Percentiles rank a stretch among this genome's conserved stretches.
phyloP scores from a whole-genome alignment of 2,888 invertebrate genomes.

The Andrena hattorfiana region DNA sequence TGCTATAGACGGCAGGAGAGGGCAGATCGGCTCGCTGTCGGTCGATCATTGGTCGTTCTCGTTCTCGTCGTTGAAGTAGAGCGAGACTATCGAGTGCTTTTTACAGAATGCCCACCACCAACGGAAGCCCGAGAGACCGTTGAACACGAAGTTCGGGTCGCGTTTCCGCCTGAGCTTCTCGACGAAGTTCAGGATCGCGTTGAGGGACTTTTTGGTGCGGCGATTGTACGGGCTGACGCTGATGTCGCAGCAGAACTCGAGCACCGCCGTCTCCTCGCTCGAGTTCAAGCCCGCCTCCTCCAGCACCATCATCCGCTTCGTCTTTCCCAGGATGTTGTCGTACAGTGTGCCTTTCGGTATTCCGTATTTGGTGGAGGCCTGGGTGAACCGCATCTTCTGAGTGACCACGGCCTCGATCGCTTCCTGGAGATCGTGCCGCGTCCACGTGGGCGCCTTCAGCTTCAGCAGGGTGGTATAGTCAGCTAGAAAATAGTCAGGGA shows the following conservation, averaged over 20 bases:
- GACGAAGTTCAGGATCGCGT: slow-evolving; percentile 88
- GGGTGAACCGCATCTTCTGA: slow-evolving; percentile 92
- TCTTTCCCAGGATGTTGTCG: slow-evolving; percentile 92
- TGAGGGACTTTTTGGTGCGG: slow-evolving; percentile 89
- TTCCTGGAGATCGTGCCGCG: slow-evolving; percentile 90
- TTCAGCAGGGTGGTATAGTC: slow-evolving; percentile 89
- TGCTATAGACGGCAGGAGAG: background rate
- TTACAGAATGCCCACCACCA: slow-evolving; percentile 95
- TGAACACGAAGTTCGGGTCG: slow-evolving; percentile 89
- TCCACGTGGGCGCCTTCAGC: slow-evolving; percentile 92
- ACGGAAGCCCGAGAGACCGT: slow-evolving; percentile 90
- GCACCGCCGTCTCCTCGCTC: slow-evolving; percentile 88
- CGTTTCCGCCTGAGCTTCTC: slow-evolving; percentile 87
- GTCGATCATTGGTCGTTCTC: slow-evolving; percentile 80
- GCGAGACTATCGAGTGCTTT: slow-evolving; percentile 91
- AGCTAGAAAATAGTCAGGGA: slow-evolving; percentile 83
- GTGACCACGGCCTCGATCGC: slow-evolving; percentile 91
- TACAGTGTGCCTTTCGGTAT: slow-evolving; percentile 92
- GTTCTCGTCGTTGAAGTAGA: slow-evolving; percentile 86
- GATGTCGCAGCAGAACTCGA: slow-evolving; percentile 91
- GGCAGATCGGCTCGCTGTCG: background rate
- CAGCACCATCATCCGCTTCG: slow-evolving; percentile 91
- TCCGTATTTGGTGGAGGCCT: slow-evolving; percentile 90
- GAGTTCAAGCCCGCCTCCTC: slow-evolving; percentile 89
- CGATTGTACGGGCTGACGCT: slow-evolving; percentile 90